Conservation (phyloP, 2,888 invertebrate genomes). For the Drosophila paucipuncta region DNA sequence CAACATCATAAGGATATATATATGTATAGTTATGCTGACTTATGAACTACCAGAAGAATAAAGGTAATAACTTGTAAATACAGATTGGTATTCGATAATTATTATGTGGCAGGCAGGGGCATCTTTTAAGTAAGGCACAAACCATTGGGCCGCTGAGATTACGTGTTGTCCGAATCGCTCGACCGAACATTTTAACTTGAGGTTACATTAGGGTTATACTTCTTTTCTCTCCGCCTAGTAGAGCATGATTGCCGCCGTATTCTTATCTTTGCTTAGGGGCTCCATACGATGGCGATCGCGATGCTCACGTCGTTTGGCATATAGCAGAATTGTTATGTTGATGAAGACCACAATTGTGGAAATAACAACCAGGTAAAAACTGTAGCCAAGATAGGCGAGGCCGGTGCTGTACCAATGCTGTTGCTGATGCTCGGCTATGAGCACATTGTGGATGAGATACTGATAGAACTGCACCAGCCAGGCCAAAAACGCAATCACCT, state of each 20-base stretch:
- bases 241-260: conserved; percentile 85
- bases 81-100: conserved; percentile 25
- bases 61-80: conserved; percentile 19
- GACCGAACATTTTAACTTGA: conserved; percentile 57
- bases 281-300: conserved; percentile 80
- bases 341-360: conserved; percentile 83
- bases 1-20: not conserved
- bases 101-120: conserved; percentile 68
- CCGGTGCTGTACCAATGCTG: conserved; percentile 92
- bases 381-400: conserved; percentile 92
- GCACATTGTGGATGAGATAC: conserved; percentile 92
- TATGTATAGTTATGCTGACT: conserved; percentile 16
- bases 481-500: conserved; percentile 90
- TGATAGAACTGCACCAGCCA: conserved; percentile 95
- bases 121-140: conserved; percentile 67
- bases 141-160: conserved; percentile 69
- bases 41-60: conserved; percentile 43
- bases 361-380: conserved; percentile 89
- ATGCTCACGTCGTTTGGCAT: conserved; percentile 79
- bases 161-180: conserved; percentile 33
- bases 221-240: conserved; percentile 68
- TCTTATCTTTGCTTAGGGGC: conserved; percentile 83
- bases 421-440: conserved; percentile 91
- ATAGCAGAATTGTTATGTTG: conserved; percentile 81
- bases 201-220: conserved; percentile 53